Evolutionary conservation across 2,113 vertebrate genomes (phyloP).

Genomic region (Stegastes partitus): DNA sequence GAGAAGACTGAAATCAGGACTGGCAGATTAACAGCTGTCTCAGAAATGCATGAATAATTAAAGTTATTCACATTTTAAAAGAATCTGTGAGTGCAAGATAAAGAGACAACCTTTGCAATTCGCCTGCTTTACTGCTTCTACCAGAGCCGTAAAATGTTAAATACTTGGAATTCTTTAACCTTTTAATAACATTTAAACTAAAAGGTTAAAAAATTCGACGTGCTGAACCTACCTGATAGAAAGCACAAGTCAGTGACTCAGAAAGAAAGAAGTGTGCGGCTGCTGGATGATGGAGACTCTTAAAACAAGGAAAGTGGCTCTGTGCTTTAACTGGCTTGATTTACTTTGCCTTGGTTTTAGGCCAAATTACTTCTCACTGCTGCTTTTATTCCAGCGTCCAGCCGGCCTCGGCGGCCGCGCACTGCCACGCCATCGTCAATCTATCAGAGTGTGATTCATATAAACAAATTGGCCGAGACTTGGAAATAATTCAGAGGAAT

Average conservation of each 20-base stretch:
- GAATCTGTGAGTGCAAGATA: background rate
- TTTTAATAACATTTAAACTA: slow-evolving; percentile 24
- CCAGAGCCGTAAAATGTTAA: background rate
- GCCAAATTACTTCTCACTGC: slow-evolving; percentile 66
- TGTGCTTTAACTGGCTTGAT: slow-evolving; percentile 52
- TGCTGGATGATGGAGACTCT: slow-evolving; percentile 25
- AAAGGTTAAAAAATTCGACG: slow-evolving; percentile 20
- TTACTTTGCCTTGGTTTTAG: slow-evolving; percentile 57
- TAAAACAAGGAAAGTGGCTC: slow-evolving; percentile 47
- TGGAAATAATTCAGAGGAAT: slow-evolving; percentile 56
- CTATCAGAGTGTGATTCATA: slow-evolving; percentile 61
- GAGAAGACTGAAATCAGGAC: background rate
- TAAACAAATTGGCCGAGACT: slow-evolving; percentile 70
- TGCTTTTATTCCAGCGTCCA: slow-evolving; percentile 49
- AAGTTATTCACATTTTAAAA: background rate
- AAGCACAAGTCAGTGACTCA: slow-evolving; percentile 3
- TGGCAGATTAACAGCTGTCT: background rate
- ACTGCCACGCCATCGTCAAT: slow-evolving; percentile 65
- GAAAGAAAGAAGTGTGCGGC: background rate
- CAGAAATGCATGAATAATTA: background rate
- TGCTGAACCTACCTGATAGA: slow-evolving; percentile 5
- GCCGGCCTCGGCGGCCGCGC: slow-evolving; percentile 27
- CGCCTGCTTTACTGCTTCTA: background rate
- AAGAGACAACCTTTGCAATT: background rate
- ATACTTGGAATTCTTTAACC: background rate